Conservation (phyloP, 2,888 invertebrate genomes). For the Ormyrus labotus region DNA sequence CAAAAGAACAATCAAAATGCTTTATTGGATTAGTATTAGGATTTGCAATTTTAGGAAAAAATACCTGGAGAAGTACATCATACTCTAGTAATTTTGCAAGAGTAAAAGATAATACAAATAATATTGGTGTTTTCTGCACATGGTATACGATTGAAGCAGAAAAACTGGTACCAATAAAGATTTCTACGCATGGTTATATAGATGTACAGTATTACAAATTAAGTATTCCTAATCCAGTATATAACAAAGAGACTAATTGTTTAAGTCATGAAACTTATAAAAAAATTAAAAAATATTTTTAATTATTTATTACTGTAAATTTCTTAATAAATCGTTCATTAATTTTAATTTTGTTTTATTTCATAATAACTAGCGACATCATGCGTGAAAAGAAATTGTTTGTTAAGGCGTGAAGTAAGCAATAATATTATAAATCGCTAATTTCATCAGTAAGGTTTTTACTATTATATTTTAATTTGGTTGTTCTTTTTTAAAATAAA, state of each 20-base stretch:
- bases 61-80: constrained; percentile 37
- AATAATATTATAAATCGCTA: too few species aligned
- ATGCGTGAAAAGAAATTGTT: too few species aligned
- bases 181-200: not conserved
- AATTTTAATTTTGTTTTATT: too few species aligned
- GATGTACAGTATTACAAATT: not conserved
- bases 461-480: too few species aligned
- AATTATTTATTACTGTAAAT: not conserved
- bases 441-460: too few species aligned
- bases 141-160: not conserved
- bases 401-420: too few species aligned
- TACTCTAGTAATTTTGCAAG: constrained; percentile 38
- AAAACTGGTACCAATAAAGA: not conserved
- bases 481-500: too few species aligned
- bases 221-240: not conserved
- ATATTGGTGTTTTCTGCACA: constrained; percentile 43
- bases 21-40: constrained; percentile 49
- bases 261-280: not conserved
- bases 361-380: too few species aligned
- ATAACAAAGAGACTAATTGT: not conserved
- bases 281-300: not conserved
- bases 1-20: constrained; percentile 19
- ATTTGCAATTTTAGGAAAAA: constrained; percentile 47
- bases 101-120: constrained; percentile 35
- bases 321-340: too few species aligned